Conservation (phyloP, 2,113 vertebrate species). For the Cichladusa arquata region DNA sequence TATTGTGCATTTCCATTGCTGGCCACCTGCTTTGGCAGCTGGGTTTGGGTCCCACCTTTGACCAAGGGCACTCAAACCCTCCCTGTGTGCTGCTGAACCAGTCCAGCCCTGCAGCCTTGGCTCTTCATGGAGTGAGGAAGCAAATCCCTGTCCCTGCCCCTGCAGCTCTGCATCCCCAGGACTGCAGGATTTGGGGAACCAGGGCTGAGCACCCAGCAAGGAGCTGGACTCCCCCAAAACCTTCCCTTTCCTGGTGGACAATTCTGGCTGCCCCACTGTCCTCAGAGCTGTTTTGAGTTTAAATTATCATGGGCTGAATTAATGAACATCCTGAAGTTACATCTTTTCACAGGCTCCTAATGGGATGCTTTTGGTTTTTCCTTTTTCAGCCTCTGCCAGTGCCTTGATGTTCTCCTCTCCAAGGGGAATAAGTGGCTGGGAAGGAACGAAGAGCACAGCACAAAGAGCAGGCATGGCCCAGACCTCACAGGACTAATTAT, state of each 20-base stretch:
- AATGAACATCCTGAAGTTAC: not conserved
- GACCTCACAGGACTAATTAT: constrained; percentile 18
- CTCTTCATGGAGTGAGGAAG: rapidly evolving
- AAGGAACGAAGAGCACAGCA: constrained; percentile 4
- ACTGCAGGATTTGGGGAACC: not conserved
- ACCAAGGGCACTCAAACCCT: not conserved
- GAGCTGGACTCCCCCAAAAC: not conserved
- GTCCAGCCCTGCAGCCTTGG: not conserved
- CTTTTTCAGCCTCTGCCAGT: not conserved
- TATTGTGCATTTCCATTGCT: not conserved
- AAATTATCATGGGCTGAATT: not conserved
- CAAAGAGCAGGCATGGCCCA: not conserved
- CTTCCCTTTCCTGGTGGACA: not conserved
- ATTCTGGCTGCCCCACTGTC: not conserved
- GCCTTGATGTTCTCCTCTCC: not conserved
- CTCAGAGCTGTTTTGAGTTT: not conserved
- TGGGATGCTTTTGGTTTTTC: not conserved
- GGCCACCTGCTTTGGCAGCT: not conserved
- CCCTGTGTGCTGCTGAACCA: not conserved
- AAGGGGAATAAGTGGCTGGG: not conserved
- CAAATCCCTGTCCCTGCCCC: rapidly evolving
- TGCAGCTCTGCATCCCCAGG: not conserved
- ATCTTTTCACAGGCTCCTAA: not conserved
- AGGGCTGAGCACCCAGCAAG: not conserved
- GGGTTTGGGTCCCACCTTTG: not conserved